Conservation (phyloP, 2,797 vertebrate genomes). For the Poecile montanus region DNA sequence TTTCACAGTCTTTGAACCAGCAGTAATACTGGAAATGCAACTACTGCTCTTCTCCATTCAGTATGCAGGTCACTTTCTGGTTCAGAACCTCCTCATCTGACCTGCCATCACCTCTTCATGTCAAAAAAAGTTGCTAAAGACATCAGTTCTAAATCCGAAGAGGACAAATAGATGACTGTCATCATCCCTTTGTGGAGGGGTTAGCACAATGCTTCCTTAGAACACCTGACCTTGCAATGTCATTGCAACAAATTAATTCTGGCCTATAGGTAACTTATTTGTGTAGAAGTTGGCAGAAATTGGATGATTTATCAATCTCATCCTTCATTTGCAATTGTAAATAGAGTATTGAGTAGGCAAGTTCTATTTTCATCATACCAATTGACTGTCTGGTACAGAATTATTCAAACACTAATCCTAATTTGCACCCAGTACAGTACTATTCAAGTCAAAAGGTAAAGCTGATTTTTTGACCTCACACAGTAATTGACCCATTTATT, state of each 20-base stretch:
- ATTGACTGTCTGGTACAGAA: conserved; percentile 57
- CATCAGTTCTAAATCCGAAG: conserved; percentile 31
- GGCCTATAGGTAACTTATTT: conserved; percentile 59
- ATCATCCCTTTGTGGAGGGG: background rate
- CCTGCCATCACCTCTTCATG: conserved; percentile 18
- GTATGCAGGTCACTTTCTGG: conserved; percentile 43
- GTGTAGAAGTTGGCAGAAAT: conserved; percentile 63
- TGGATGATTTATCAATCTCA: conserved; percentile 67
- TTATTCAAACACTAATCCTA: conserved; percentile 65
- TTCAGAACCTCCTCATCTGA: conserved; percentile 46
- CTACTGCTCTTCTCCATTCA: background rate
- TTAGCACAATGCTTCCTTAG: background rate
- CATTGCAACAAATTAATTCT: conserved; percentile 64
- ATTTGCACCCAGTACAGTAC: conserved; percentile 55
- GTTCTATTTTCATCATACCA: conserved; percentile 68
- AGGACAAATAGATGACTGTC: conserved; percentile 32
- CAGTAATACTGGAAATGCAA: background rate
- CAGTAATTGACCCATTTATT: conserved; percentile 11
- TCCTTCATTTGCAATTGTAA: conserved; percentile 73
- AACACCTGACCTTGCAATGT: conserved; percentile 38
- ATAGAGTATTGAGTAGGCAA: conserved; percentile 64
- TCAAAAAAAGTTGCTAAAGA: conserved; percentile 59
- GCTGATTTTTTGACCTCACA: conserved; percentile 11
- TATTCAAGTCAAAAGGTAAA: conserved; percentile 30
- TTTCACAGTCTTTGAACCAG: conserved; percentile 25